These are phyloP conservation scores for Seladonia tumulorum DNA, from an alignment of 2,888 invertebrate genomes.

Conservation along the genomic window DNA sequence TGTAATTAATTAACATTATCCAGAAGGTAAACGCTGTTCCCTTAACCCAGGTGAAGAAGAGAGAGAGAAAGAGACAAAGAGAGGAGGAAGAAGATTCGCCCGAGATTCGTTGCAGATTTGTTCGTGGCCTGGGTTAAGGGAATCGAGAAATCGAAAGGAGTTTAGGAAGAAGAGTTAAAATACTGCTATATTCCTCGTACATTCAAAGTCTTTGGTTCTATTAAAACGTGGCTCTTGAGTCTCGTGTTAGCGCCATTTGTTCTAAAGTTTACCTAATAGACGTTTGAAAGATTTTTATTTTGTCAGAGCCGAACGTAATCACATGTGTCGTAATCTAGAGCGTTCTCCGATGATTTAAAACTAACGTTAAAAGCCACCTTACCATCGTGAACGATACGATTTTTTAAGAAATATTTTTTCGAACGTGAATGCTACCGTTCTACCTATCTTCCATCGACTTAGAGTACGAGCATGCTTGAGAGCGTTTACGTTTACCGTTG, in stretches of 20 bases:
- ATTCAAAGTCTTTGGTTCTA: slow-evolving; percentile 80
- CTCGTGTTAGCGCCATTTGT: slow-evolving; percentile 43
- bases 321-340: slow-evolving; percentile 24
- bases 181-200: slow-evolving; percentile 76
- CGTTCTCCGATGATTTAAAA: slow-evolving; percentile 1
- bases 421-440: background rate
- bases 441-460: background rate
- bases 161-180: slow-evolving; percentile 72
- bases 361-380: slow-evolving; percentile 16
- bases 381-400: slow-evolving; percentile 16
- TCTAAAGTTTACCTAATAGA: slow-evolving; percentile 45
- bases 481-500: too few species aligned
- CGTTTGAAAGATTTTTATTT: slow-evolving; percentile 8
- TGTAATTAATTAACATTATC: slow-evolving; percentile 46
- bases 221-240: slow-evolving; percentile 69
- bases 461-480: background rate
- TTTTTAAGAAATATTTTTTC: slow-evolving; percentile 2
- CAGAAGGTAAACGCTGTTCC: slow-evolving; percentile 26
- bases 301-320: slow-evolving; percentile 20
- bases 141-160: slow-evolving; percentile 30
- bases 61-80: background rate
- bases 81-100: background rate
- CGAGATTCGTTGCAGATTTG: background rate
- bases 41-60: slow-evolving; percentile 30
- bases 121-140: slow-evolving; percentile 32